Evolutionary conservation across 2,888 invertebrate species (phyloP), one percentile per base, ranked within the genome.

Genomic region (Lamellibrachia satsuma): DNA sequence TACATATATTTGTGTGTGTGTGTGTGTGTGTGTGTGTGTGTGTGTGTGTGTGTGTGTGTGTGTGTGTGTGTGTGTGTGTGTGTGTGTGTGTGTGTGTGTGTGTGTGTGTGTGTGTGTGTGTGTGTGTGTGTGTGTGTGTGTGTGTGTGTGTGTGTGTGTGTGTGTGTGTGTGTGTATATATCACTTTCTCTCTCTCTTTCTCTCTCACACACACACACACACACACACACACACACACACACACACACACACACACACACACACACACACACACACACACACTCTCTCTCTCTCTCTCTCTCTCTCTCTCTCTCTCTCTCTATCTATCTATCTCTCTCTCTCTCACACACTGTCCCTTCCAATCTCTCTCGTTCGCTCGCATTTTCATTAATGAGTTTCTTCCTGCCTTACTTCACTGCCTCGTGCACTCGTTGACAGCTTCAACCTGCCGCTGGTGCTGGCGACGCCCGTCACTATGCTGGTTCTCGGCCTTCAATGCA

Each of bases 371-470:
- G 57, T 2, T 57, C 0, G 15, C 7, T 11, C 15, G 57, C 57
- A 8, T 22, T 75, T 39, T 75, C 75, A 6, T 75, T 75, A 6
- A 22, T 6, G 6, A 22, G 75, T 75, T 75, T 15, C 22, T 22
- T 22, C 6, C 6, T 6, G n/a, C 22, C 11, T 3, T 22, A 6
- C 22, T 75, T 75, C 15, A 22, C 75, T 75, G 22, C 22, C 11
- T n/a, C 15, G 75, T 75, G 75, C n/a, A 6, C n/a, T 2, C 22
- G 11, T 75, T 75, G 75, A 91, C 94, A 95, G 97, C 95, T 97
- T 97, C 94, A 96, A 97, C 3, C 94, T 97, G n/a, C 97, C 97
- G 0, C 94, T 97, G 7, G 95, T 95, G 22, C 93, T 97, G 55
- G 95, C 96, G 0, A 96, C 96, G 1, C 97, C 97, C 2, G 92